Conservation (phyloP, 2,888 invertebrate species). For the Anthoptus insignis region DNA sequence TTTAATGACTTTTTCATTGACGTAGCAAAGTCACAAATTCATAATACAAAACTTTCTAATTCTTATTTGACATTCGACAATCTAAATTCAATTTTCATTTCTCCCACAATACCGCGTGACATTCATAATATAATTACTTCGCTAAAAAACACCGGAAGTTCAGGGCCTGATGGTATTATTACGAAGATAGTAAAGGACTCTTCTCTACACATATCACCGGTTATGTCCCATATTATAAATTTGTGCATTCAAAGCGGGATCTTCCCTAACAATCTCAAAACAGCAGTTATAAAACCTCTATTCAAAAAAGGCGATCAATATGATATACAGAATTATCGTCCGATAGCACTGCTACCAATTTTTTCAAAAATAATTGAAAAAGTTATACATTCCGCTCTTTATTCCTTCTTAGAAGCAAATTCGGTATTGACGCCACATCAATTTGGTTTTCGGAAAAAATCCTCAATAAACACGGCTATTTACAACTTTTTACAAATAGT, state of each 20-base stretch:
- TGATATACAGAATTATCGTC: not conserved
- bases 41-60: too few relatives aligned
- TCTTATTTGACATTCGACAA: not conserved
- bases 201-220: not conserved
- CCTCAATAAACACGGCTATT: not conserved
- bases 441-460: not conserved
- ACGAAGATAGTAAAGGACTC: not conserved
- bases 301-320: conserved; percentile 2
- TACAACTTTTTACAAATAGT: not conserved
- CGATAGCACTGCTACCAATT: not conserved
- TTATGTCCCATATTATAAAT: not conserved
- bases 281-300: conserved; percentile 14
- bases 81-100: conserved; percentile 1
- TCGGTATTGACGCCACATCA: not conserved
- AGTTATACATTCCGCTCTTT: not conserved
- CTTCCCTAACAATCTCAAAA: not conserved
- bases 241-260: not conserved
- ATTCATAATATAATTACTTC: conserved; percentile 6
- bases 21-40: not conserved
- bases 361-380: not conserved
- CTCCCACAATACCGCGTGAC: not conserved
- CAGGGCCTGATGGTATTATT: conserved; percentile 5
- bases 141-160: not conserved
- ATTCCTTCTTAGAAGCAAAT: not conserved
- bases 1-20: conserved; percentile 6